These are phyloP conservation scores for Cololabis saira DNA, from an alignment of 2,113 vertebrate genomes.

Conservation along the genomic window DNA sequence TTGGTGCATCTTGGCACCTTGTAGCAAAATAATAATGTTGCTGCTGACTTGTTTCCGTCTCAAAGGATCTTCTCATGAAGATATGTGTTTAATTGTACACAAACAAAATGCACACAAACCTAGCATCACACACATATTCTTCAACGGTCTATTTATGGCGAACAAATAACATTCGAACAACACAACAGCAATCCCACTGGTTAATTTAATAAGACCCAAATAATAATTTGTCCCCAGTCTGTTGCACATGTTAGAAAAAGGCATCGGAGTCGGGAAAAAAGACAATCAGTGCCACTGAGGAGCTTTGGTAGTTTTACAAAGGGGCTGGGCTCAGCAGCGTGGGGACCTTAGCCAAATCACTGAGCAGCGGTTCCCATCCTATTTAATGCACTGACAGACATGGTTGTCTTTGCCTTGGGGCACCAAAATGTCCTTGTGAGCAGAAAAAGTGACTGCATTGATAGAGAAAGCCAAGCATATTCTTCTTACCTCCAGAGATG, in stretches of 20 bases:
- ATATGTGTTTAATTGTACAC: background rate
- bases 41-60: background rate
- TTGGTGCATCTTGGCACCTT: background rate
- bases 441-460: constrained; percentile 23
- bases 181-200: constrained; percentile 39
- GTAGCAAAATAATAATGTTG: background rate
- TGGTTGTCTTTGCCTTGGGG: constrained; percentile 30
- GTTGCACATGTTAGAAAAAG: constrained; percentile 6
- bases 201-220: constrained; percentile 48
- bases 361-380: constrained; percentile 18
- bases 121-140: constrained; percentile 25
- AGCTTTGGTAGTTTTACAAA: constrained; percentile 38
- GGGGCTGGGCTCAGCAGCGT: constrained; percentile 21
- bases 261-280: constrained; percentile 9
- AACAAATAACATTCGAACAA: constrained; percentile 56
- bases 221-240: constrained; percentile 47
- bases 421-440: constrained; percentile 49
- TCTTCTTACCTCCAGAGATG: constrained; percentile 26
- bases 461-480: constrained; percentile 11
- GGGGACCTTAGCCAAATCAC: constrained; percentile 44
- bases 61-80: background rate
- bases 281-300: constrained; percentile 44
- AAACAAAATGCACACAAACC: background rate
- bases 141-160: constrained; percentile 31
- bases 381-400: constrained; percentile 60